Conservation (phyloP, 1,140 invertebrate species). For the Drosophila ambigua region DNA sequence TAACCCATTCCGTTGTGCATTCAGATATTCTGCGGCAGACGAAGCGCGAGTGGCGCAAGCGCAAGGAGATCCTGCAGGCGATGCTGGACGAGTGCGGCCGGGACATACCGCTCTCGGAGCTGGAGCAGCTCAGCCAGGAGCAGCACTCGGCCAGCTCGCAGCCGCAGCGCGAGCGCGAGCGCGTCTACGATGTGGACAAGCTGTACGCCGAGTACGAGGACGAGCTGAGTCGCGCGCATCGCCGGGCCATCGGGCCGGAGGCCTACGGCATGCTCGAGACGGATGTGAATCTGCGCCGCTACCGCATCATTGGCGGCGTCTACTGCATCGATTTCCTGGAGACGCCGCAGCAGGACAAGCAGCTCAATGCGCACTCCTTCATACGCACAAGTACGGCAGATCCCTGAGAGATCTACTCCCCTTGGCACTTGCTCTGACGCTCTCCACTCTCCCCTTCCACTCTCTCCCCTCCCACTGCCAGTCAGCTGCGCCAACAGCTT, state of each 20-base stretch:
- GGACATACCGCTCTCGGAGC: conserved; percentile 60
- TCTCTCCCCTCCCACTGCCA: conserved; percentile 85
- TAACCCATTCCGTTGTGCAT: too few species aligned
- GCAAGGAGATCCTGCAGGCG: conserved; percentile 78
- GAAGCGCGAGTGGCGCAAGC: conserved; percentile 82
- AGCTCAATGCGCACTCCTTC: conserved; percentile 81
- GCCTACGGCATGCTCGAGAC: conserved; percentile 79
- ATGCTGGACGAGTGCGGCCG: conserved; percentile 72
- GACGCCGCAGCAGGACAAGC: conserved; percentile 87
- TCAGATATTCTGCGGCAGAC: conserved; percentile 78
- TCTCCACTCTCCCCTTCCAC: too few species aligned
- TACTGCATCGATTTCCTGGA: conserved; percentile 87
- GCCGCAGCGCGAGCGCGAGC: conserved; percentile 47
- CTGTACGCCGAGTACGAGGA: conserved; percentile 83
- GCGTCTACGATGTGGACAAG: conserved; percentile 76
- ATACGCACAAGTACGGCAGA: conserved; percentile 70
- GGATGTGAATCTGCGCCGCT: conserved; percentile 88
- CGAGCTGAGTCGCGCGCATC: conserved; percentile 77
- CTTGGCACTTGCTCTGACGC: too few species aligned
- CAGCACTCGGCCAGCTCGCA: conserved; percentile 63
- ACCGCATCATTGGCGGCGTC: conserved; percentile 87
- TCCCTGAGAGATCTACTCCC: too few species aligned
- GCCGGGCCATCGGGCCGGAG: conserved; percentile 73
- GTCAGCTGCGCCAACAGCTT: conserved; percentile 88
- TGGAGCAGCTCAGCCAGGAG: conserved; percentile 68